Percentiles rank a stretch among this genome's conserved stretches.
These are phyloP conservation scores for Parotocinclus haroldoi DNA, from an alignment of 2,797 vertebrate genomes.

Conservation along the genomic window DNA sequence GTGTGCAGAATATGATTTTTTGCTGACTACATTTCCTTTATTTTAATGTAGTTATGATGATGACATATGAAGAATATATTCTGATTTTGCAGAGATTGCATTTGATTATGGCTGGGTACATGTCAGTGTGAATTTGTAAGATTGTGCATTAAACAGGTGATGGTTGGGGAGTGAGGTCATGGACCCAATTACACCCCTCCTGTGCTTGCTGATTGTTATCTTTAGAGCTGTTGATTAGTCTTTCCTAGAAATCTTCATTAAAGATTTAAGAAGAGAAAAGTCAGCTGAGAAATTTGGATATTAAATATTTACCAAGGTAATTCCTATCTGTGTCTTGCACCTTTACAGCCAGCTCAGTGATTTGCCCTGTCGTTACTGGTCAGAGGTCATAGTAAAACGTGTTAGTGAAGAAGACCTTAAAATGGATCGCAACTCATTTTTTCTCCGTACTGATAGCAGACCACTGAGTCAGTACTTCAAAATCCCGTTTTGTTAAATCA, in stretches of 20 bases:
- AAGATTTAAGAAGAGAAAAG: conserved; percentile 66
- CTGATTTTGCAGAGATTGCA: neutral
- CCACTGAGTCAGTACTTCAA: conserved; percentile 35
- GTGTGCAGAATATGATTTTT: no score
- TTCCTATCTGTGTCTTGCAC: conserved; percentile 63
- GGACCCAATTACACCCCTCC: conserved; percentile 51
- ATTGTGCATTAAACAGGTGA: neutral
- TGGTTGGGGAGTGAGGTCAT: conserved; percentile 27
- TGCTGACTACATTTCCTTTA: no score
- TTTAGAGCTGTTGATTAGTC: conserved; percentile 64
- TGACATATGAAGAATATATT: no score
- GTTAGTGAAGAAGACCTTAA: conserved; percentile 48
- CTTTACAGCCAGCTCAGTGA: conserved; percentile 53
- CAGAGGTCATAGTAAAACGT: conserved; percentile 50
- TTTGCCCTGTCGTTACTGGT: conserved; percentile 42
- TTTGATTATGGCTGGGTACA: neutral
- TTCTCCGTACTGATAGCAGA: conserved; percentile 45
- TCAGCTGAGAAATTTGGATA: conserved; percentile 59
- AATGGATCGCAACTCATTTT: conserved; percentile 56
- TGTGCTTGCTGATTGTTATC: conserved; percentile 54
- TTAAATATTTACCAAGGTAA: conserved; percentile 69
- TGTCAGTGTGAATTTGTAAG: no score
- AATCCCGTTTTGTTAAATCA: conserved; percentile 43
- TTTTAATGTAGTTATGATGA: neutral
- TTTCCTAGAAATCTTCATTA: conserved; percentile 71